phyloP scores from a whole-genome alignment of 1,140 invertebrate genomes.

The Thaumetopoea pityocampa region DNA sequence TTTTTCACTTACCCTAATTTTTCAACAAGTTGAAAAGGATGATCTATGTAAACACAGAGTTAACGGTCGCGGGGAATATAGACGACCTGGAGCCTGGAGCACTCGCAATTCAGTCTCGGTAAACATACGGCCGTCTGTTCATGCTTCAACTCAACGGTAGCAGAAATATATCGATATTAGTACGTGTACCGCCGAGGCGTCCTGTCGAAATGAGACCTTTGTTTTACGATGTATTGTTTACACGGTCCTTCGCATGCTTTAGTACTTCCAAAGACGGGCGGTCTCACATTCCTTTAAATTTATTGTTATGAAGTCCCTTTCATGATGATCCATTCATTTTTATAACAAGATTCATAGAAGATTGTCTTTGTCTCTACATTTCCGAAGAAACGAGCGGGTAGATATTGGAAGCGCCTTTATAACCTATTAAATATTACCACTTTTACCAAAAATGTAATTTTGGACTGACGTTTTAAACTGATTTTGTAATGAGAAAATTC shows the following conservation, averaged over 20 bases:
- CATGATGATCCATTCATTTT: not conserved
- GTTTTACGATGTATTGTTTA: slow-evolving; percentile 35
- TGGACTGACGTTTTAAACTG: too few species aligned
- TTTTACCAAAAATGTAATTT: too few species aligned
- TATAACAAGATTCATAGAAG: not conserved
- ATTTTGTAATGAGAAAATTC: too few species aligned
- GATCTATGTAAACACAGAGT: slow-evolving; percentile 19
- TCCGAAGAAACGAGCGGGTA: too few species aligned
- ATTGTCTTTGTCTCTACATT: too few species aligned
- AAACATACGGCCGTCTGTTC: slow-evolving; percentile 37
- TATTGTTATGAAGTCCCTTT: slow-evolving; percentile 7
- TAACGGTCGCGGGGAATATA: slow-evolving; percentile 25
- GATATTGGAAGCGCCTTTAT: too few species aligned
- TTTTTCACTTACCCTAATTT: slow-evolving; percentile 9
- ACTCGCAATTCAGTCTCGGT: slow-evolving; percentile 40
- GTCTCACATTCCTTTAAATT: slow-evolving; percentile 10
- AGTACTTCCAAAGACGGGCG: slow-evolving; percentile 2
- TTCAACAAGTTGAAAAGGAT: slow-evolving; percentile 14
- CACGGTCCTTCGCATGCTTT: slow-evolving; percentile 15
- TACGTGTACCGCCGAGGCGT: slow-evolving; percentile 27
- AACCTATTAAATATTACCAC: too few species aligned
- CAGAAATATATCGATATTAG: slow-evolving; percentile 50
- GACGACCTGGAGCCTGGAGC: slow-evolving; percentile 32
- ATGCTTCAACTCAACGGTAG: slow-evolving; percentile 26
- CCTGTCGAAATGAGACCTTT: slow-evolving; percentile 46